Evolutionary conservation across 2,113 vertebrate species (phyloP).

Genomic region (Halcyon senegalensis): DNA sequence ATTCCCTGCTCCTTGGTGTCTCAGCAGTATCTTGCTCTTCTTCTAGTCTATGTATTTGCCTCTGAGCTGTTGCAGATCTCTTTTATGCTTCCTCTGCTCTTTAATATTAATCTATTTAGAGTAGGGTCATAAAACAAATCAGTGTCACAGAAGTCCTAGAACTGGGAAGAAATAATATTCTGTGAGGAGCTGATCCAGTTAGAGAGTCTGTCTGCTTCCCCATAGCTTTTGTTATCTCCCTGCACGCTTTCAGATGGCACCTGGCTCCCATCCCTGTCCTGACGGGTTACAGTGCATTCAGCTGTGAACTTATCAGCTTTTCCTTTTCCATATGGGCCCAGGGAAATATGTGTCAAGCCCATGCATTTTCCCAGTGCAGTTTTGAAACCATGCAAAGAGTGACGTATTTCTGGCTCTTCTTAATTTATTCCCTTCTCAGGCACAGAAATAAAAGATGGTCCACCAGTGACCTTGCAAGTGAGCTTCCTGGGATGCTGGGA

Average conservation of each 20-base stretch:
- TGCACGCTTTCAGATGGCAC: not conserved
- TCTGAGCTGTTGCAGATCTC: not conserved
- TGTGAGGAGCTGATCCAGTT: not conserved
- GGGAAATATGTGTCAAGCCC: not conserved
- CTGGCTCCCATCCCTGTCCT: constrained; percentile 13
- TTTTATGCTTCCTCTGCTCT: not conserved
- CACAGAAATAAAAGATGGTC: not conserved
- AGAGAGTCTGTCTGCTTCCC: not conserved
- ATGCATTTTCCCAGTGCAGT: not conserved
- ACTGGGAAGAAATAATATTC: not conserved
- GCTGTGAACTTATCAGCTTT: not conserved
- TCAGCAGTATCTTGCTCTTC: not conserved
- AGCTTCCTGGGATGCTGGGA: not conserved
- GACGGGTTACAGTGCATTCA: not conserved
- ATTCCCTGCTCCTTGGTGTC: not conserved
- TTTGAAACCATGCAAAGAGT: not conserved
- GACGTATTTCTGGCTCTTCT: not conserved
- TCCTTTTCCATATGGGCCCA: not conserved
- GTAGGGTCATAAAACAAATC: not conserved
- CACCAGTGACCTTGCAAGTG: accelerated
- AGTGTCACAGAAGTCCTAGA: not conserved
- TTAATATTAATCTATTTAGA: not conserved
- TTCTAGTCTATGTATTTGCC: not conserved
- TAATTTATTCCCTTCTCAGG: not conserved
- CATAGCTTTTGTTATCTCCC: not conserved